Evolutionary conservation across 2,888 invertebrate genomes (phyloP).

Genomic region (Hecatera dysodea): DNA sequence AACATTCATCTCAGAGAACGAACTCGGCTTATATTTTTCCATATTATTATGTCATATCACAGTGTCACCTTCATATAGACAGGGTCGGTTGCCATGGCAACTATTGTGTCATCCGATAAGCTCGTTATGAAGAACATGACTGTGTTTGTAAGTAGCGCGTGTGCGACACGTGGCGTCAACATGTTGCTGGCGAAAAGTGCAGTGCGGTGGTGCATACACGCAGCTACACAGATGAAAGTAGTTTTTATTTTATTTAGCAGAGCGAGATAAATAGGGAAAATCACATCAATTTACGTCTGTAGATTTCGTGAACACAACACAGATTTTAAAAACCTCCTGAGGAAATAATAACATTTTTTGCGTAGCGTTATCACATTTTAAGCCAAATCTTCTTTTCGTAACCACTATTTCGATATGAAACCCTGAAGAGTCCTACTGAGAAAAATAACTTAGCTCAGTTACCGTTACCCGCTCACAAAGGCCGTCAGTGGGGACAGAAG

Average conservation of each 20-base stretch:
- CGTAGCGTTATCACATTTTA: not conserved
- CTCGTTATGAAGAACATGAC: not conserved
- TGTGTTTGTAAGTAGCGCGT: not conserved
- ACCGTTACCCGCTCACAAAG: not conserved
- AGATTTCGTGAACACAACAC: not conserved
- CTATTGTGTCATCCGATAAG: not conserved
- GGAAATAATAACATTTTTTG: not conserved
- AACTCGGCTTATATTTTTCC: not conserved
- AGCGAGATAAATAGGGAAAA: not conserved
- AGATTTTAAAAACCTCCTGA: not conserved
- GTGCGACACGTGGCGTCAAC: not conserved
- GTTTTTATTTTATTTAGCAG: no score
- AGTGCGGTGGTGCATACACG: not conserved
- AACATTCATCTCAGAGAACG: not conserved
- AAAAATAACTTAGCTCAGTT: not conserved
- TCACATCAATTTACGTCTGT: not conserved
- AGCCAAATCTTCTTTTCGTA: not conserved
- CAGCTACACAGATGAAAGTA: not conserved
- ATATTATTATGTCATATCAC: no score
- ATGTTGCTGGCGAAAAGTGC: not conserved
- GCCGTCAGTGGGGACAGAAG: not conserved
- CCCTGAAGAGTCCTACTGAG: not conserved
- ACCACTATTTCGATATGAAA: not conserved
- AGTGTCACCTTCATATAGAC: not conserved
- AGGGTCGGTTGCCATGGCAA: constrained; percentile 4